phyloP scores from a whole-genome alignment of 2,113 vertebrate species.

The Leiothrix lutea region DNA sequence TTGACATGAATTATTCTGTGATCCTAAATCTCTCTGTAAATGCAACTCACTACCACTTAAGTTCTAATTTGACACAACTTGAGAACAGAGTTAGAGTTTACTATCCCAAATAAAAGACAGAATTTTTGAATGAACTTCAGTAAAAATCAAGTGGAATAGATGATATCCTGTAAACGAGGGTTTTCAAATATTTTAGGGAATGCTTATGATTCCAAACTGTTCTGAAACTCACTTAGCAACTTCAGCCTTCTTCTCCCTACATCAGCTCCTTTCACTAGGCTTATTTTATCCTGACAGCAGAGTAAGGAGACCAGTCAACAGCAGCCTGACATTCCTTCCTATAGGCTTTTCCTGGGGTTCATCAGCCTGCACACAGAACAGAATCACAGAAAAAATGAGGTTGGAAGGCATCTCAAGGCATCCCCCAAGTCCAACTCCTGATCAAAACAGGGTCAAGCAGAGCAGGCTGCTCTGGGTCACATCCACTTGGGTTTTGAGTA shows the following conservation, averaged over 20 bases:
- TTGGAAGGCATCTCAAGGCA: not conserved
- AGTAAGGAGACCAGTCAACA: not conserved
- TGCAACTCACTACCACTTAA: not conserved
- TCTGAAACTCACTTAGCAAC: not conserved
- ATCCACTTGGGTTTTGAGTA: not conserved
- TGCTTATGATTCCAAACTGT: not conserved
- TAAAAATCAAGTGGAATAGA: not conserved
- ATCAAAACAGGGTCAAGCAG: not conserved
- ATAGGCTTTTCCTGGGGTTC: not conserved
- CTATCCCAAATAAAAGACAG: not conserved
- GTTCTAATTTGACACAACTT: not conserved
- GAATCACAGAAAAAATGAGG: not conserved
- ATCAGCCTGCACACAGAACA: not conserved
- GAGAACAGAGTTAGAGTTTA: not conserved
- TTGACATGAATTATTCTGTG: not conserved
- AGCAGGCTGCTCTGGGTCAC: not conserved
- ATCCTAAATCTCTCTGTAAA: not conserved
- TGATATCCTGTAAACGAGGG: not conserved
- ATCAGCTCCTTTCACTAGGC: not conserved
- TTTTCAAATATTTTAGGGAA: not conserved
- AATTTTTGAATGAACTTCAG: not conserved
- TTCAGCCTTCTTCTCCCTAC: not conserved
- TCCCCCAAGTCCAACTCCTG: not conserved
- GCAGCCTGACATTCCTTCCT: not conserved
- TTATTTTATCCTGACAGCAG: not conserved